A percentile compares a stretch with the other conserved stretches of the same genome.
phyloP scores from a whole-genome alignment of 2,888 invertebrate genomes.

The Drosophila rubida region DNA sequence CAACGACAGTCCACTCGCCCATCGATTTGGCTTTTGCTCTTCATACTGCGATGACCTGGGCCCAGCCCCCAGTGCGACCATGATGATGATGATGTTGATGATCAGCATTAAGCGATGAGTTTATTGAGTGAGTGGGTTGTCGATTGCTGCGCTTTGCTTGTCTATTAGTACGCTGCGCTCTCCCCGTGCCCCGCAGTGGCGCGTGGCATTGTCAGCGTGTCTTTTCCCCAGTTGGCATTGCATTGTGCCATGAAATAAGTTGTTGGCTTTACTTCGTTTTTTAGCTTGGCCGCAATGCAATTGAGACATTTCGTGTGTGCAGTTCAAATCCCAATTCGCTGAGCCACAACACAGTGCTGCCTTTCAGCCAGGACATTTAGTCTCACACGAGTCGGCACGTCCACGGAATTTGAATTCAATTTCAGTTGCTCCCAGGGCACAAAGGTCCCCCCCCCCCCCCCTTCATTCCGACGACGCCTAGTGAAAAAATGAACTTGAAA shows the following conservation, averaged over 20 bases:
- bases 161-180: slow-evolving; percentile 14
- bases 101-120: slow-evolving; percentile 29
- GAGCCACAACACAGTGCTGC: slow-evolving; percentile 11
- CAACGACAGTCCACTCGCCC: not conserved
- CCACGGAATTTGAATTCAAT: slow-evolving; percentile 74
- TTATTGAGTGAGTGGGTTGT: slow-evolving; percentile 46
- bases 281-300: slow-evolving; percentile 46
- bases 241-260: slow-evolving; percentile 51
- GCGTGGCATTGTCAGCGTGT: slow-evolving; percentile 6
- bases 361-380: slow-evolving; percentile 37
- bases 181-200: not conserved
- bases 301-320: slow-evolving; percentile 32
- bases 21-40: slow-evolving; percentile 22
- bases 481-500: slow-evolving; percentile 71
- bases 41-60: slow-evolving; percentile 42
- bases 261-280: slow-evolving; percentile 29
- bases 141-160: slow-evolving; percentile 7
- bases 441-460: slow-evolving; percentile 1
- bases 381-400: slow-evolving; percentile 63
- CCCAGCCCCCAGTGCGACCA: slow-evolving; percentile 24
- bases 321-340: slow-evolving; percentile 38
- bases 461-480: slow-evolving; percentile 6
- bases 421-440: slow-evolving; percentile 55
- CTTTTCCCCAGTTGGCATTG: slow-evolving; percentile 38
- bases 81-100: slow-evolving; percentile 30